Base-by-base conservation (phyloP, 1,140 invertebrate genomes). In the Sogatella furcifera region DNA sequence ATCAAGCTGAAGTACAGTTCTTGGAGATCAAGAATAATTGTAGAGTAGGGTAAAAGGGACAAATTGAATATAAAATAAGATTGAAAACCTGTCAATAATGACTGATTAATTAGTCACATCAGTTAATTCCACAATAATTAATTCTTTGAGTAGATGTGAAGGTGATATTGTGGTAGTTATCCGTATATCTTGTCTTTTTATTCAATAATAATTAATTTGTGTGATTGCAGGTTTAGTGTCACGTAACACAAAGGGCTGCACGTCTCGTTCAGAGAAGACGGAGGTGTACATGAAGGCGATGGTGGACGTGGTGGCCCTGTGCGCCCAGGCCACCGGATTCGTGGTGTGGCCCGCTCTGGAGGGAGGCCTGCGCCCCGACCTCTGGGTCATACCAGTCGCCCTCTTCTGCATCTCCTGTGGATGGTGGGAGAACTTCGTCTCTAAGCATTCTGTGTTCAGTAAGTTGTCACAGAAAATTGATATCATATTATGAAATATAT, bases 351-450 rank as follows among this genome's bases (percentile, higher is more conserved):
- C 92, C 15, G 72, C 93, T 19, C 73, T 88, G 4, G 73, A 73
- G 44, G 69, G 64, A 14, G 62, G 60, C 17, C 84, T 88, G 67
- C 81, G 81, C 52, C 81, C 80, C 24, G 75, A 73, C 52, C 81
- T 81, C 21, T 95, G 90, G 89, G 77, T 92, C 8, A 87, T 95
- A 57, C 92, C 94, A 0, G 73, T 92, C 0, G 78, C 90, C 0
- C 79, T 92, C 8, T 73, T 96, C 41, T 81, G 94, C 44, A 86
- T 94, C 43, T 97, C 93, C 3, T 82, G 92, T 28, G 88, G 90
- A 22, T 97, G 92, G 90, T 97, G 95, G 95, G 95, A 97, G 75
- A 98, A 97, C 76, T 98, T 92, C 69, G 90, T 94, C 0, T 89
- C 89, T 24, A 81, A 82, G 63, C 81, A 88, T 57, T 92, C 89